Conservation (phyloP, 2,113 vertebrate genomes). For the Pseudorasbora parva region DNA sequence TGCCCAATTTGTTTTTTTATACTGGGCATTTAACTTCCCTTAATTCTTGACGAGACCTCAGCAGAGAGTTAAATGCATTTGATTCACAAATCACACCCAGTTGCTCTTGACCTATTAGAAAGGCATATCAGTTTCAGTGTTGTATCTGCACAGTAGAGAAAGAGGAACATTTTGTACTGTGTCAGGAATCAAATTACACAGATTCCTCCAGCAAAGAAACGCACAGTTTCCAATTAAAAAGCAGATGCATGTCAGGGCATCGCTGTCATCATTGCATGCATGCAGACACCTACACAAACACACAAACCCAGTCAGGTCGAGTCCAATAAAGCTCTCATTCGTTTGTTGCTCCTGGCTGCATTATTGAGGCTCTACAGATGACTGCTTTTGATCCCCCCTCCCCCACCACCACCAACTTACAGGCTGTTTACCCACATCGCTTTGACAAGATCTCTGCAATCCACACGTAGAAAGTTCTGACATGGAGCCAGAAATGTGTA, state of each 20-base stretch:
- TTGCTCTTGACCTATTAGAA: slow-evolving; percentile 1
- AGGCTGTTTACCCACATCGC: slow-evolving; percentile 61
- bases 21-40: neutral
- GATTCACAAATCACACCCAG: neutral
- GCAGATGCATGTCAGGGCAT: slow-evolving; percentile 46
- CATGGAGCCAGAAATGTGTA: slow-evolving; percentile 62
- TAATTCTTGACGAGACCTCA: neutral
- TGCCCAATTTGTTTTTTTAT: neutral
- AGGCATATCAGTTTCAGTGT: slow-evolving; percentile 61
- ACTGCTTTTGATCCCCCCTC: neutral
- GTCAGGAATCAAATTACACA: slow-evolving; percentile 59
- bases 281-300: neutral
- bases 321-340: neutral
- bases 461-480: slow-evolving; percentile 56
- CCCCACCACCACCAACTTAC: slow-evolving; percentile 26
- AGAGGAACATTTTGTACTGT: slow-evolving; percentile 53
- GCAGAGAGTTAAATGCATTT: neutral
- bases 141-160: slow-evolving; percentile 55
- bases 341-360: slow-evolving; percentile 1
- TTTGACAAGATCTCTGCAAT: slow-evolving; percentile 59
- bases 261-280: slow-evolving; percentile 4
- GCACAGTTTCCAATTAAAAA: slow-evolving; percentile 65
- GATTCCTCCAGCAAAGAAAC: slow-evolving; percentile 60
- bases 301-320: neutral
- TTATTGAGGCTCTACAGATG: slow-evolving; percentile 28